These are phyloP conservation scores for Spizaetus ornatus DNA, from an alignment of 2,113 vertebrate genomes.

Conservation along the genomic window DNA sequence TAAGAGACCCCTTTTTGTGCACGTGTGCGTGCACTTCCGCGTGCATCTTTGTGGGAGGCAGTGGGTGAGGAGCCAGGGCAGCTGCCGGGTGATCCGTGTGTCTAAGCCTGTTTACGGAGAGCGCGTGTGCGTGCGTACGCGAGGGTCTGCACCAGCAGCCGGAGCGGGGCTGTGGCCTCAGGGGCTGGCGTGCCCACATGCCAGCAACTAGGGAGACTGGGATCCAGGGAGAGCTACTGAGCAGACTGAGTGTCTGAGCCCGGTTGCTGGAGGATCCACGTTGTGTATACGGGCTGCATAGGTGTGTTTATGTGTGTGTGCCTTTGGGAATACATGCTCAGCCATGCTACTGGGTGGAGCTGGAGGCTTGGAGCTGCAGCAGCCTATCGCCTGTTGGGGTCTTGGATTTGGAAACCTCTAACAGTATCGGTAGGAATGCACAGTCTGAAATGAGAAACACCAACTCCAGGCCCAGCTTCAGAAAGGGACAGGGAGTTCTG, in stretches of 20 bases:
- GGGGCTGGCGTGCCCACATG: background rate
- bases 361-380: background rate
- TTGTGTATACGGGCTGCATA: too few relatives aligned
- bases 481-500: background rate
- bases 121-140: rapidly evolving
- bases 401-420: background rate
- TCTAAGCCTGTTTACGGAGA: background rate
- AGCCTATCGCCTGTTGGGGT: rapidly evolving
- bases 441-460: background rate
- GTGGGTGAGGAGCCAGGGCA: background rate
- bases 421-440: background rate
- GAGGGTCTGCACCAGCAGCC: background rate
- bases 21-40: too few relatives aligned
- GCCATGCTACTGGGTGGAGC: background rate
- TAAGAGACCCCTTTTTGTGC: background rate
- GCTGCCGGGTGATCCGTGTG: background rate
- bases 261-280: background rate
- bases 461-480: background rate
- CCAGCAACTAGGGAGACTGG: background rate
- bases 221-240: background rate
- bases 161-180: background rate
- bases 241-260: background rate
- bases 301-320: background rate
- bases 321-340: background rate
- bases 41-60: background rate